phyloP scores from a whole-genome alignment of 2,113 vertebrate genomes.

The Hippoglossus stenolepis region DNA sequence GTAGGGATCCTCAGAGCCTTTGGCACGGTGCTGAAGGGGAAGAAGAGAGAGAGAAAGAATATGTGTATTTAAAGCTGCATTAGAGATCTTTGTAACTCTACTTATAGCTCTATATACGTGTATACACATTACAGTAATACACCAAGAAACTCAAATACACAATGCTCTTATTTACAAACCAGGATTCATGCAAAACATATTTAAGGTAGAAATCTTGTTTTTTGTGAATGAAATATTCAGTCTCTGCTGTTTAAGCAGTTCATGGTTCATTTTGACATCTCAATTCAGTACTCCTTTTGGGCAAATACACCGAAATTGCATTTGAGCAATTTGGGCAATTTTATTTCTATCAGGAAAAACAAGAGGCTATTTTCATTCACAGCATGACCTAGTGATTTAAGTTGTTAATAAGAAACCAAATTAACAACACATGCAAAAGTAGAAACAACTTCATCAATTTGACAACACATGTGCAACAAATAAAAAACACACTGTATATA shows the following conservation, averaged over 20 bases:
- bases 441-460: no score
- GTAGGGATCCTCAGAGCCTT: slow-evolving; percentile 90
- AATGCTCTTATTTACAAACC: neutral
- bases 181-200: slow-evolving; percentile 8
- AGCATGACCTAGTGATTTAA: slow-evolving; percentile 15
- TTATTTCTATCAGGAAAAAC: slow-evolving; percentile 22
- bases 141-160: slow-evolving; percentile 4
- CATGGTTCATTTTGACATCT: slow-evolving; percentile 20
- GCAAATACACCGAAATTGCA: slow-evolving; percentile 12
- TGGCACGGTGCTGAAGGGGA: slow-evolving; percentile 88
- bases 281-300: slow-evolving; percentile 9
- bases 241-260: slow-evolving; percentile 1
- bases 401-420: slow-evolving; percentile 9
- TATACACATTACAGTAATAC: neutral
- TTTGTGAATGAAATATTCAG: neutral
- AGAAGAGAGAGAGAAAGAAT: neutral
- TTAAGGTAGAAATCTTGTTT: neutral
- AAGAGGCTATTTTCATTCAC: slow-evolving; percentile 20
- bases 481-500: no score
- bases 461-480: no score
- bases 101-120: no score
- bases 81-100: neutral
- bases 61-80: slow-evolving; percentile 17
- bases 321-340: slow-evolving; percentile 1
- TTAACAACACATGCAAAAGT: no score